phyloP scores from a whole-genome alignment of 2,888 invertebrate genomes.

The Cheiracanthium punctorium region DNA sequence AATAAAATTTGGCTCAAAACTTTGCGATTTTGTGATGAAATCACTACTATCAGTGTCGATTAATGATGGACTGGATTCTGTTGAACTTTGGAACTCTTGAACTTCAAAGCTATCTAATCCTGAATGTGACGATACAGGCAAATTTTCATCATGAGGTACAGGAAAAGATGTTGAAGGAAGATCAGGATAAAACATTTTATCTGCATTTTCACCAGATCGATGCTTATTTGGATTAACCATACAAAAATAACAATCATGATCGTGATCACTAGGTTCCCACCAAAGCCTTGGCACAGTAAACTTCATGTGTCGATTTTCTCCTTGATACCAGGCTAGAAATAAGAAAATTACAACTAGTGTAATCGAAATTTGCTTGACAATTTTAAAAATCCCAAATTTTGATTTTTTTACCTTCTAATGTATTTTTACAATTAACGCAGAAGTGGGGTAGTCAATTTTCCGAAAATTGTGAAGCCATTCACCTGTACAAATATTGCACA shows the following conservation, averaged over 20 bases:
- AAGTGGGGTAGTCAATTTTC: too few relatives aligned
- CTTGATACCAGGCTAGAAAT: too few relatives aligned
- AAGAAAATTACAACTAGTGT: too few relatives aligned
- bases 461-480: too few relatives aligned
- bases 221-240: background rate
- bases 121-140: background rate
- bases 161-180: background rate
- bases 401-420: too few relatives aligned
- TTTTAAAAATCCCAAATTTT: too few relatives aligned
- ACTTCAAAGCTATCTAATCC: background rate
- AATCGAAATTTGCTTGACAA: too few relatives aligned
- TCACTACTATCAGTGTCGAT: background rate
- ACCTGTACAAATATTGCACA: too few relatives aligned
- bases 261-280: conserved; percentile 1
- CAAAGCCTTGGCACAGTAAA: too few relatives aligned
- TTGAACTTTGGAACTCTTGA: background rate
- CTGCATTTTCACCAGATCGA: background rate
- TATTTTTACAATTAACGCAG: too few relatives aligned
- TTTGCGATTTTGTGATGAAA: background rate
- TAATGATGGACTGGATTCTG: background rate
- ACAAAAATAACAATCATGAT: background rate
- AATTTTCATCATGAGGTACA: background rate
- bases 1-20: too few relatives aligned
- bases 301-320: too few relatives aligned
- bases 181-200: conserved; percentile 8